These are phyloP conservation scores for Epinotia bilunana DNA, from an alignment of 2,888 invertebrate species.

Conservation along the genomic window DNA sequence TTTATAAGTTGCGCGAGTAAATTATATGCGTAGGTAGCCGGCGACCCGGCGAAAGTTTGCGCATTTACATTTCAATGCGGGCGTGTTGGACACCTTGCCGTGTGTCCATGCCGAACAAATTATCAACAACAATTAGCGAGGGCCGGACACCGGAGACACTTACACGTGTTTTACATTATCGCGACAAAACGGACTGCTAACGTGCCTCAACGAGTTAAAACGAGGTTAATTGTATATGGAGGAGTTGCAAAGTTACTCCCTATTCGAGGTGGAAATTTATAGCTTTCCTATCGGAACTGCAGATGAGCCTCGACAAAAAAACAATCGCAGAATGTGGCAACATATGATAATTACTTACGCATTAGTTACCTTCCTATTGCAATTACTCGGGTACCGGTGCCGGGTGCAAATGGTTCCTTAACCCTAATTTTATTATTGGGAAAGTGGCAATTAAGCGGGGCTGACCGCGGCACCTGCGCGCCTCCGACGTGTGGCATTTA, in stretches of 20 bases:
- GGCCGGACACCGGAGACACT: slow-evolving; percentile 56
- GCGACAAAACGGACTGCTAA: slow-evolving; percentile 45
- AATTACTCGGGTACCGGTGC: slow-evolving; percentile 36
- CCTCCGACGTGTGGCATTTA: slow-evolving; percentile 55
- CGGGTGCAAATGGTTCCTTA: slow-evolving; percentile 39
- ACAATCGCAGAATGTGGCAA: background rate
- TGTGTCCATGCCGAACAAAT: slow-evolving; percentile 65
- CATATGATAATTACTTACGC: slow-evolving; percentile 18
- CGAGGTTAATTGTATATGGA: slow-evolving; percentile 22
- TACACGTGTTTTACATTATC: slow-evolving; percentile 52
- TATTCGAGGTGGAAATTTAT: background rate
- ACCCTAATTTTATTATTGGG: slow-evolving; percentile 45
- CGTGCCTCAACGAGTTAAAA: slow-evolving; percentile 26
- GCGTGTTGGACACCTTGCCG: slow-evolving; percentile 72
- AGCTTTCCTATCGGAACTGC: background rate
- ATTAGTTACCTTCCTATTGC: slow-evolving; percentile 15
- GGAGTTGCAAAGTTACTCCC: slow-evolving; percentile 3
- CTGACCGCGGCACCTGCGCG: slow-evolving; percentile 47
- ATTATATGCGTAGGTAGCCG: slow-evolving; percentile 75
- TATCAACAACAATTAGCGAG: slow-evolving; percentile 76
- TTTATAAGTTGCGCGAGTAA: slow-evolving; percentile 74
- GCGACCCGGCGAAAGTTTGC: slow-evolving; percentile 68
- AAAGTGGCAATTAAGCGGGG: slow-evolving; percentile 49
- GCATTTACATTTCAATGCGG: slow-evolving; percentile 80
- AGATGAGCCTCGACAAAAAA: background rate